Base-by-base conservation (phyloP, 1,140 invertebrate species). In the Zaprionus tsacasi region DNA sequence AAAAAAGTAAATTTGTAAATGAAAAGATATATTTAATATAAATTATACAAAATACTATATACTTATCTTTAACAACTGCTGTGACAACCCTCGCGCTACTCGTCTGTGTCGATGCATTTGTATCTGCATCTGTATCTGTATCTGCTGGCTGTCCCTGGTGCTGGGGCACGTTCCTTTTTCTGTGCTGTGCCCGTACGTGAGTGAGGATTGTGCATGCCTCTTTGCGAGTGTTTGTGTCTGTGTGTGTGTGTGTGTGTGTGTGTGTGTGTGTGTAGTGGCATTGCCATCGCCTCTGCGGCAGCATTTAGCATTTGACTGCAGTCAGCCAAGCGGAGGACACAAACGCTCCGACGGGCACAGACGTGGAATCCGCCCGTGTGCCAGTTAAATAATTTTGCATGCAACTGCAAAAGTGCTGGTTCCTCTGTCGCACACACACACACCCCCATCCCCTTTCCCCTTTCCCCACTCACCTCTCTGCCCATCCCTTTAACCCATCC, bases 221-320 rank as follows among this genome's bases (percentile, higher is more conserved):
- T 45, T 45, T 45, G 40, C n/a, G 6, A 45, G 48, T 11, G 1
- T 56, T 3, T 40, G 21, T 52, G 15, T 40, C 36, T 43, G 11
- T 30, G 27, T 59, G 45, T 17, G 13, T 64, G 15, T 50, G 2
- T 38, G 11, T 33, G 21, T 63, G 40, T 50, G n/a, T 40, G 35
- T 69, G 59, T 69, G 57, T 56, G 54, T 33, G 38, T 64, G 40
- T 17, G 43, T 43, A 63, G 50, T 55, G 67, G 11, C 57, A 58
- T 52, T 55, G 67, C n/a, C 54, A 56, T 43, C 48, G 54, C 76
- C 58, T 69, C 83, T 75, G 73, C 78, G 82, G 77, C 83, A 83
- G 82, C 82, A 82, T 87, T 87, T 87, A 88, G 79, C 77, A 87
- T 87, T 87, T 87, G 82, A 88, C 82, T 79, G 83, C 70, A 87